These are phyloP conservation scores for Gasterosteus aculeatus DNA, from an alignment of 2,113 vertebrate genomes.

Conservation along the genomic window DNA sequence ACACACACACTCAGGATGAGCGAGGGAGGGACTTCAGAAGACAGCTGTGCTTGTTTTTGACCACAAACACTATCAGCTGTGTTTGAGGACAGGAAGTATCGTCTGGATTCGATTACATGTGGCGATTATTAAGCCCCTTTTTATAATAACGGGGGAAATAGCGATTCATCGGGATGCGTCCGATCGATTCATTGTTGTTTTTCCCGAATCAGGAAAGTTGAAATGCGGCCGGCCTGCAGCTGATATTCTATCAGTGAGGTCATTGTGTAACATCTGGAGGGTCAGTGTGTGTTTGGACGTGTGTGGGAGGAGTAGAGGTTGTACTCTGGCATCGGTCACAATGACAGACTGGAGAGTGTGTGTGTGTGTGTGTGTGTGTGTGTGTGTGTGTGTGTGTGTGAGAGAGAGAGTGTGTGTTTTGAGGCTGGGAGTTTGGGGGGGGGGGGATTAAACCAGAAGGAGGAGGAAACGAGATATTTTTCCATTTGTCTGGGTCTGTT, in stretches of 20 bases:
- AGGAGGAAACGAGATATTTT: not conserved
- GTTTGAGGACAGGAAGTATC: conserved; percentile 21
- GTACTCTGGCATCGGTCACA: conserved; percentile 33
- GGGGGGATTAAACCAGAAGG: conserved; percentile 18
- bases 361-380: conserved; percentile 27
- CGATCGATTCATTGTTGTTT: not conserved
- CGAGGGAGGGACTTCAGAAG: conserved; percentile 8
- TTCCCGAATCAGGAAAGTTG: not conserved
- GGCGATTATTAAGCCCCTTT: not conserved
- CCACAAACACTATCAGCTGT: conserved; percentile 32
- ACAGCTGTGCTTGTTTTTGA: conserved; percentile 41
- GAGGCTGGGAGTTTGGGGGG: conserved; percentile 20
- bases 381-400: conserved; percentile 39
- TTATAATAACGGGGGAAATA: not conserved
- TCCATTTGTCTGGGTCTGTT: conserved; percentile 22
- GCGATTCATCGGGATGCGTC: not conserved
- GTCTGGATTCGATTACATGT: not conserved
- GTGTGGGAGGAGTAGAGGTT: conserved; percentile 22
- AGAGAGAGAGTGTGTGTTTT: no score
- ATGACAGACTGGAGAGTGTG: conserved; percentile 61
- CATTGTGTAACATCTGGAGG: conserved; percentile 54
- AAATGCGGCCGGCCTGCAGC: not conserved
- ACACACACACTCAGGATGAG: conserved; percentile 9
- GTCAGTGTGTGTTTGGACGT: conserved; percentile 32
- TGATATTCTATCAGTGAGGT: conserved; percentile 11